Base-by-base conservation (phyloP, 2,888 invertebrate species). In the Xestobium rufovillosum region DNA sequence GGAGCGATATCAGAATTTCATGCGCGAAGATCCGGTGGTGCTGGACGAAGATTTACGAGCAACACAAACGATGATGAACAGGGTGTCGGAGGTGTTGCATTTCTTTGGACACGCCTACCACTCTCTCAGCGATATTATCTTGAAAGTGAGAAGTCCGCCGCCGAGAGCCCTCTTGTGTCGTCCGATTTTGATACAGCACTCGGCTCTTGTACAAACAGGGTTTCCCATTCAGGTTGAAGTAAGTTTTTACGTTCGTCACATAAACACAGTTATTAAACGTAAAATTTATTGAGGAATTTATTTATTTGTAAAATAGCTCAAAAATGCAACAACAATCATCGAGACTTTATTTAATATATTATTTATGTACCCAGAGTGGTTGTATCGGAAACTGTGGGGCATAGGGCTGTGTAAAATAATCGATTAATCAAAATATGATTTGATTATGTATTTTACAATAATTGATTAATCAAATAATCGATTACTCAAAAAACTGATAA, bases 31-130 rank as follows among this genome's bases (percentile, higher is more conserved):
- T 61, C 76, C 79, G 8, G 58, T 61, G 19, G 68, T 76, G 46
- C 63, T 58, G 10, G 43, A 52, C 23, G 61, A 60, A 29, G 68
- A 72, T 33, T 66, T 66, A 0, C 64, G 69, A 29, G 67, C 69
- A 43, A 72, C 72, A 3, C 87, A 88, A 60, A 72, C 76, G 9
- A 67, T 80, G 26, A 78, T 82, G 44, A 81, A 83, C 54, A 70
- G 81, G 34, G 80, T 88, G 0, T 80, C 85, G 0, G 85, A 87
- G 60, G 73, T 83, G 14, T 70, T 91, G 56, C 95, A 95, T 60
- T 83, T 79, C 48, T 70, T 94, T 50, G 79, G 89, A 2, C 95
- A 95, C 57, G 84, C 86, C 2, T 87, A 85, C 63, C 95, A 95
- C 59, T 81, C 85, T 1, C 69, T 90, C 30, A 91, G 91, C 53